phyloP scores from a whole-genome alignment of 2,888 invertebrate species.

The Octodonta nipae region DNA sequence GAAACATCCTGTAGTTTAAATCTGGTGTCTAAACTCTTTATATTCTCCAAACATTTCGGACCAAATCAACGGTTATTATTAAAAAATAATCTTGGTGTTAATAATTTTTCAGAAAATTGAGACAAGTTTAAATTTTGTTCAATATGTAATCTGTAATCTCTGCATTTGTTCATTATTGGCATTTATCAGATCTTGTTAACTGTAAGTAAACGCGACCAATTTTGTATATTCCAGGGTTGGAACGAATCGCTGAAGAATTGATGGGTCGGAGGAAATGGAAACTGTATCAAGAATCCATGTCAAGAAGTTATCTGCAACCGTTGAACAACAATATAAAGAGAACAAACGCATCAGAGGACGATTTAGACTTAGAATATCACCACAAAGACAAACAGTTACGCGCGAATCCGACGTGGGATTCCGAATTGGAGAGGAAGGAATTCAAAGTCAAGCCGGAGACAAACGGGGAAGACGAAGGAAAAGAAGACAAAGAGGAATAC shows the following conservation, averaged over 20 bases:
- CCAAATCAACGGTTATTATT: no score
- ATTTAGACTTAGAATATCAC: conserved; percentile 20
- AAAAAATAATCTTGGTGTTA: no score
- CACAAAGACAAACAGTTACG: conserved; percentile 15
- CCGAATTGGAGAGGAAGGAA: conserved; percentile 9
- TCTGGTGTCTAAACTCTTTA: no score
- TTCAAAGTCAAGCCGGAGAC: conserved; percentile 13
- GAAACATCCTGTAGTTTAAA: no score
- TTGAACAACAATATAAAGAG: conserved; percentile 35
- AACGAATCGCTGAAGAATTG: conserved; percentile 92
- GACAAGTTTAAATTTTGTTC: neutral
- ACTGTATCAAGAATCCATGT: conserved; percentile 68
- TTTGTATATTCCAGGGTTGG: conserved; percentile 56
- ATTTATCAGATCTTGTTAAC: no score
- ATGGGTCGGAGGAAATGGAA: conserved; percentile 95
- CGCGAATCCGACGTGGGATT: conserved; percentile 6
- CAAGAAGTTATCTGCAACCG: conserved; percentile 37
- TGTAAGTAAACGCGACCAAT: no score
- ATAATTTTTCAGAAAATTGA: no score
- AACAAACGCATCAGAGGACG: conserved; percentile 25
- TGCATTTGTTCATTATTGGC: no score
- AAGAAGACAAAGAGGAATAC: conserved; percentile 16
- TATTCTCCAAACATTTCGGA: no score
- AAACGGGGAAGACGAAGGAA: conserved; percentile 20
- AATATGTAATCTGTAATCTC: neutral